Base-by-base conservation (phyloP, 2,888 invertebrate species). In the Mythimna pallens region DNA sequence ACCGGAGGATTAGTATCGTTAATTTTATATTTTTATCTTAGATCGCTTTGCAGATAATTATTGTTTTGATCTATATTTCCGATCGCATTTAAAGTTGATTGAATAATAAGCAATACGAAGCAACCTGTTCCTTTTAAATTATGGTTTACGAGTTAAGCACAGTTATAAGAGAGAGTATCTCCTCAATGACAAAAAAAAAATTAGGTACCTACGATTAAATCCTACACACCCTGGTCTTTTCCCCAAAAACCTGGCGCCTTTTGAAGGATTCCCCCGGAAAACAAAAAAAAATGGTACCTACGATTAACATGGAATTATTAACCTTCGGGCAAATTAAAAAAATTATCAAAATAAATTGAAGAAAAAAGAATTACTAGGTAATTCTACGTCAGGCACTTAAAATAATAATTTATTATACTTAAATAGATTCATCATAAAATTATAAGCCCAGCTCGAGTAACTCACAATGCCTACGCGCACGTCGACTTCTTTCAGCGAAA, bases 21-120 rank as follows among this genome's bases (percentile, higher is more conserved):
- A 58, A 67, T 68, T 55, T 59, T 76, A 76, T 47, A 47, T 66
- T 70, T 70, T 61, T 61, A 65, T 70, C 36, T 73, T 12, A 43
- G 66, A 80, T 77, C 34, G 22, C 34, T 63, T 63, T 69, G 43
- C 54, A 34, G 40, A 73, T 73, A 67, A 70, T 61, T 54, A 58
- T 59, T 62, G 30, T 61, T 22, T n/a, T 34, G 22, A 68, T 68
- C 66, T 67, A 34, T 63, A 76, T 71, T 70, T 70, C 67, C 67
- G 67, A 79, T 70, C 34, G 54, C 34, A 62, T 63, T 80, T 22
- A 80, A 43, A 63, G 20, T 70, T 40, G 14, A 58, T 57, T 63
- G 17, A 57, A 64, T 61, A 17, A 36, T 43, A 40, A 61, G 55
- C 12, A 52, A 43, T 57, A 65, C 30, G 20, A 12, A 3, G 30